Conservation (phyloP, 2,888 invertebrate species). For the Mimachlamys varia region DNA sequence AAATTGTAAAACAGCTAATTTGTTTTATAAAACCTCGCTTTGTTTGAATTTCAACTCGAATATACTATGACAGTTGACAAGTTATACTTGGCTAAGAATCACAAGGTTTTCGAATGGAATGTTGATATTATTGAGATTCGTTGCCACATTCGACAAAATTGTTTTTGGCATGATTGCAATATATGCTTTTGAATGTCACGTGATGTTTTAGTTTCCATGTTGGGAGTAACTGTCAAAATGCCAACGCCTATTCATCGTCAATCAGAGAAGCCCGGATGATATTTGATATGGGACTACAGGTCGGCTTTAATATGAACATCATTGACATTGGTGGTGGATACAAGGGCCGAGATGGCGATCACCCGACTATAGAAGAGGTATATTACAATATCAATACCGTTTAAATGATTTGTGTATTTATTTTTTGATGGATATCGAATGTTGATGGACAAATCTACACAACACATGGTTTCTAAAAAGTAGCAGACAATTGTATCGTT, state of each 20-base stretch:
- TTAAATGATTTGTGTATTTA: too few species aligned
- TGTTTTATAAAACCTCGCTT: too few species aligned
- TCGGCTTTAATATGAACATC: not conserved
- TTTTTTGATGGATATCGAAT: too few species aligned
- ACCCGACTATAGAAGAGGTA: conserved; percentile 7
- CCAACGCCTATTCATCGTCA: not conserved
- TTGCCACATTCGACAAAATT: too few species aligned
- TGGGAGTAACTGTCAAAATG: not conserved
- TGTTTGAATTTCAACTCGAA: too few species aligned
- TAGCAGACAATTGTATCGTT: too few species aligned
- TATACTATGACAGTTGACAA: too few species aligned
- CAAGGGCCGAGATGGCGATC: not conserved
- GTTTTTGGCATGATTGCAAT: not conserved
- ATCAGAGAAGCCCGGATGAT: not conserved
- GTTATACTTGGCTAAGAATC: too few species aligned
- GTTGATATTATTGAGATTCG: not conserved
- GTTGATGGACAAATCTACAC: too few species aligned
- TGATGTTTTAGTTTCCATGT: not conserved
- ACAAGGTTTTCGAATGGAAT: not conserved
- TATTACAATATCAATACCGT: too few species aligned
- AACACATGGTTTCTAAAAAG: too few species aligned
- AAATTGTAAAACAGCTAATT: not conserved
- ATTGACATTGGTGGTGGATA: not conserved
- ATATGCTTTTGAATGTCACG: not conserved
- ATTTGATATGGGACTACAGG: not conserved